A percentile compares a stretch with the other conserved stretches of the same genome.
Conservation (phyloP, 2,113 vertebrate species). For the Smithornis capensis region DNA sequence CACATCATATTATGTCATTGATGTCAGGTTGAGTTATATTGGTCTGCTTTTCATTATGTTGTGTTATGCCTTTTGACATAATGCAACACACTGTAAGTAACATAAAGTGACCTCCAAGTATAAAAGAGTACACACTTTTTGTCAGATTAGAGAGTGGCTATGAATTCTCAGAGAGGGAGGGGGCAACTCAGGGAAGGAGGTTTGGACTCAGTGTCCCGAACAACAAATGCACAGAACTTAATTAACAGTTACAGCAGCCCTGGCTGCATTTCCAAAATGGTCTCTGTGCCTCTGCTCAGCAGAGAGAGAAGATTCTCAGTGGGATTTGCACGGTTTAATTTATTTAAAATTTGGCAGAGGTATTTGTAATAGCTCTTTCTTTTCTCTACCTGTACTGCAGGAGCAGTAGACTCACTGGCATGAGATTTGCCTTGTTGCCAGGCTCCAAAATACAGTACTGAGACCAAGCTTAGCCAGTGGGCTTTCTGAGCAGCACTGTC, state of each 20-base stretch:
- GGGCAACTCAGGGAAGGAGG: not conserved
- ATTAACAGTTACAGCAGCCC: conserved; percentile 17
- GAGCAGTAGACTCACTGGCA: not conserved
- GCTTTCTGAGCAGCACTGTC: not conserved
- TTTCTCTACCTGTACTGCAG: not conserved
- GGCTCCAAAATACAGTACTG: not conserved
- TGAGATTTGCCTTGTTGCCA: not conserved
- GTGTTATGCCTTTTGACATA: conserved; percentile 60
- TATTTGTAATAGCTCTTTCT: not conserved
- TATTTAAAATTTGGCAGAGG: not conserved
- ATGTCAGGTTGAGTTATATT: conserved; percentile 55
- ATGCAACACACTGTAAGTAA: conserved; percentile 66
- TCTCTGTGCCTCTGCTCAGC: not conserved
- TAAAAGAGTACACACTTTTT: conserved; percentile 59
- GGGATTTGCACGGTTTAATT: not conserved
- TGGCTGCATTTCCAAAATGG: not conserved
- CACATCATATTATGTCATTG: conserved; percentile 64
- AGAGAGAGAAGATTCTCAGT: not conserved
- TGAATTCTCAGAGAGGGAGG: conserved; percentile 13
- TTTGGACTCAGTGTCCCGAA: not conserved
- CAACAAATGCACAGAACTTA: conserved; percentile 24
- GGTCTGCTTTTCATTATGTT: conserved; percentile 52
- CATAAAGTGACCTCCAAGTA: conserved; percentile 64
- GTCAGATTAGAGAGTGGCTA: conserved; percentile 51
- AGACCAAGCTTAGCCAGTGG: not conserved